Evolutionary conservation across 2,888 invertebrate genomes (phyloP), one percentile per base, ranked within the genome.

Genomic region (Orgyia antiqua): DNA sequence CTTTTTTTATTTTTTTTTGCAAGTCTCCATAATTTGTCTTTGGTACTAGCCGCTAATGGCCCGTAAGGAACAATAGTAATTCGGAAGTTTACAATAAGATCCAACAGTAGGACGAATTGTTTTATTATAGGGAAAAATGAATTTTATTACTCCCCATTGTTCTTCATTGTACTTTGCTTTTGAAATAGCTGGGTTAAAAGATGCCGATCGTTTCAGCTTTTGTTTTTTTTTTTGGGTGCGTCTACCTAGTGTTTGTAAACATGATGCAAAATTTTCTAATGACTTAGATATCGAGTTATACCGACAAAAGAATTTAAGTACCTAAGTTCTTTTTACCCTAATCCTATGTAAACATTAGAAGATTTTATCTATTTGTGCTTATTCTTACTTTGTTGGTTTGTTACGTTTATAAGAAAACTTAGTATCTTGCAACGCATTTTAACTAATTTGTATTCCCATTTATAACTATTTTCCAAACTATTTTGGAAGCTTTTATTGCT

Each of bases 31-130:
- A 41, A 48, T 41, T 41, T 42, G 39, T 37, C 50, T 57, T 60
- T 64, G 51, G 45, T 45, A 39, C 46, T 25, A 29, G 76, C 82
- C 84, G 83, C 78, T 78, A 80, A 82, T 79, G 56, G 62, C 27
- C 49, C n/a, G 39, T 48, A 39, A 61, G 66, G 51, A 65, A 68
- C 60, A 62, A 38, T n/a, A n/a, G 75, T 71, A 74, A 75, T 74
- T 82, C 74, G 75, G 78, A 74, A 76, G 76, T 80, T 72, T 68
- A 79, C 76, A 77, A 78, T 72, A 42, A 59, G 33, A 39, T 51
- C 52, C 64, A 67, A 77, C 84, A 76, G 83, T 83, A 83, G 84
- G 77, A 72, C 64, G 57, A 75, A 82, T 83, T 60, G 68, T 59
- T 74, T 77, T 80, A 83, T 80, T 80, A 70, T 67, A 40, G 55